Conservation (phyloP, 2,888 invertebrate genomes). For the Xanthostigma xanthostigma region DNA sequence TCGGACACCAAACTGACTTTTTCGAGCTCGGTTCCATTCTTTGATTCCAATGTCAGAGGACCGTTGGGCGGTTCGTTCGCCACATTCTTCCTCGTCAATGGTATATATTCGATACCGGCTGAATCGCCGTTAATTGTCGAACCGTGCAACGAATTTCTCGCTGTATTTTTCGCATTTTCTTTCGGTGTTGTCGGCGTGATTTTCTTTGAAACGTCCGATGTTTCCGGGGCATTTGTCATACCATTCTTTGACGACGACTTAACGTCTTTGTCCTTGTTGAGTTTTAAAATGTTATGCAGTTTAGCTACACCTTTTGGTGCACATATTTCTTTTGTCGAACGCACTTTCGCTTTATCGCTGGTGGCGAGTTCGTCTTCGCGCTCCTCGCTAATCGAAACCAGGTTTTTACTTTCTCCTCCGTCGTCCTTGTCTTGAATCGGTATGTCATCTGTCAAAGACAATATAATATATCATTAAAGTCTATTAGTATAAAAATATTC, state of each 20-base stretch:
- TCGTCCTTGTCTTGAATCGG: constrained; percentile 64
- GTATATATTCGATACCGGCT: constrained; percentile 18
- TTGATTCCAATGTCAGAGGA: constrained; percentile 25
- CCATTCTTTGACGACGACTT: constrained; percentile 22
- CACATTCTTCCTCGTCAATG: constrained; percentile 30
- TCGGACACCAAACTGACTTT: constrained; percentile 26
- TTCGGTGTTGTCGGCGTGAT: constrained; percentile 28
- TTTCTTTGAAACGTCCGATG: constrained; percentile 26
- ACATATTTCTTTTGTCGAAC: constrained; percentile 26
- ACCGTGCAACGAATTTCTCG: constrained; percentile 32
- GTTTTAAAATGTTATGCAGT: constrained; percentile 43
- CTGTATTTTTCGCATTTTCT: constrained; percentile 31
- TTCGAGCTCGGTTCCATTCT: constrained; percentile 17
- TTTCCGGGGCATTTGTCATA: constrained; percentile 30
- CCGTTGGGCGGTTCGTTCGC: constrained; percentile 26
- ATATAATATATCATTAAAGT: not conserved
- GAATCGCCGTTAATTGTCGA: constrained; percentile 26
- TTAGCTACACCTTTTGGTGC: constrained; percentile 43
- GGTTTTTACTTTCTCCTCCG: constrained; percentile 37
- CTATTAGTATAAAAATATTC: no score
- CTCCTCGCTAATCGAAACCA: constrained; percentile 56
- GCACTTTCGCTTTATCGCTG: constrained; percentile 34
- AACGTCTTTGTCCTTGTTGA: constrained; percentile 30
- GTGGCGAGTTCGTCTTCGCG: constrained; percentile 32
- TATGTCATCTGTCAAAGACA: constrained; percentile 57